Conservation (phyloP, 2,113 vertebrate species). For the Nettapus auritus region DNA sequence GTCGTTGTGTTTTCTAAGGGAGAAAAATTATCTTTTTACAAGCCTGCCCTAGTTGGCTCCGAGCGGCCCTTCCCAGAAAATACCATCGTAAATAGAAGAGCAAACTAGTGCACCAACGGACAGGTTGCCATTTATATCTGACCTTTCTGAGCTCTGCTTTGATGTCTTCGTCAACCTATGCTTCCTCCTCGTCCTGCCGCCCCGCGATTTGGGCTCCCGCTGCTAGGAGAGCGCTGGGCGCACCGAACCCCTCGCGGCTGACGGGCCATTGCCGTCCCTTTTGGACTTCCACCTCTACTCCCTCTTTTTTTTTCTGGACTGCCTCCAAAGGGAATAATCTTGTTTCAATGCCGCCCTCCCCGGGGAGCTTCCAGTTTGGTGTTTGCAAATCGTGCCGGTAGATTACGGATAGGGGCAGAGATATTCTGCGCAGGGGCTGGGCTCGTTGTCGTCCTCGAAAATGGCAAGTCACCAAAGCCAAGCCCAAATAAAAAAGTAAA, state of each 20-base stretch:
- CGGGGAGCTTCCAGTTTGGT: background rate
- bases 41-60: conserved; percentile 65
- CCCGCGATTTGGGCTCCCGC: background rate
- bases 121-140: conserved; percentile 59
- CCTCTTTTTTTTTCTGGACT: background rate
- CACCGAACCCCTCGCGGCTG: background rate
- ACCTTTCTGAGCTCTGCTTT: conserved; percentile 51
- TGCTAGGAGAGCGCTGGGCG: background rate
- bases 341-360: background rate
- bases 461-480: conserved; percentile 15
- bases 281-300: background rate
- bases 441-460: background rate
- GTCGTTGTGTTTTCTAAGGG: conserved; percentile 66
- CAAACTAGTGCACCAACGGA: conserved; percentile 37
- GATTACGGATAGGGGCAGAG: background rate
- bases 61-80: conserved; percentile 67
- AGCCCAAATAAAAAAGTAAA: background rate
- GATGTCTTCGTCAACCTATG: background rate
- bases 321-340: background rate
- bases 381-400: conserved; percentile 1
- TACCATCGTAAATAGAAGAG: conserved; percentile 57
- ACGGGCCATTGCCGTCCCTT: background rate
- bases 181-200: background rate
- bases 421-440: background rate
- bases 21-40: conserved; percentile 65